Conservation (phyloP, 2,888 invertebrate genomes). For the Apotomis betuletana region DNA sequence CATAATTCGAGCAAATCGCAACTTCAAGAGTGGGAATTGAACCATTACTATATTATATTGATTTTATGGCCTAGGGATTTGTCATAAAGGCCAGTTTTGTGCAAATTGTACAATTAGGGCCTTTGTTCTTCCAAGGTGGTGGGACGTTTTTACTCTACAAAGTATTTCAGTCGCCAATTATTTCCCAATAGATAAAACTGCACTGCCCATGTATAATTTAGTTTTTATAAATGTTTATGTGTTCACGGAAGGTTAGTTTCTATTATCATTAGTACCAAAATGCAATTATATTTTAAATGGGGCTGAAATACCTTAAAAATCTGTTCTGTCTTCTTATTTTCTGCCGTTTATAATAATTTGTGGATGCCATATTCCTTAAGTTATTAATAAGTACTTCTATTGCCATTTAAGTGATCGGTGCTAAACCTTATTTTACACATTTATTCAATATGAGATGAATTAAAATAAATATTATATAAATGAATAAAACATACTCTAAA, state of each 20-base stretch:
- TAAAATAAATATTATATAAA: background rate
- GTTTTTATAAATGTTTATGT: background rate
- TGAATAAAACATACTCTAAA: too few species aligned
- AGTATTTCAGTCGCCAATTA: constrained; percentile 40
- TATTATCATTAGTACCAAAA: background rate
- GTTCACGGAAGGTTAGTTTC: background rate
- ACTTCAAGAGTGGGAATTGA: too few species aligned
- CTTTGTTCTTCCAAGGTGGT: constrained; percentile 56
- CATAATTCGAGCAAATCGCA: too few species aligned
- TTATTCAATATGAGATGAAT: constrained; percentile 38
- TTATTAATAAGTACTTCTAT: constrained; percentile 55
- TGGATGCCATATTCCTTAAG: constrained; percentile 78
- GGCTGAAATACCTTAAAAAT: constrained; percentile 1
- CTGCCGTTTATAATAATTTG: constrained; percentile 39
- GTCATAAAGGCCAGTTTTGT: constrained; percentile 10
- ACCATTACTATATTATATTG: background rate
- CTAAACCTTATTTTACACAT: constrained; percentile 56
- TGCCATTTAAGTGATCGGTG: constrained; percentile 68
- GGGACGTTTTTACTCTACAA: constrained; percentile 55
- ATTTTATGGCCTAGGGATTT: constrained; percentile 8
- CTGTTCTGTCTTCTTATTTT: constrained; percentile 13
- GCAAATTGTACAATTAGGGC: constrained; percentile 8
- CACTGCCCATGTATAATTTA: background rate
- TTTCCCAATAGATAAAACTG: background rate
- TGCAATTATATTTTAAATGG: background rate